Base-by-base conservation (phyloP, 2,888 invertebrate species). In the Mimas tiliae region DNA sequence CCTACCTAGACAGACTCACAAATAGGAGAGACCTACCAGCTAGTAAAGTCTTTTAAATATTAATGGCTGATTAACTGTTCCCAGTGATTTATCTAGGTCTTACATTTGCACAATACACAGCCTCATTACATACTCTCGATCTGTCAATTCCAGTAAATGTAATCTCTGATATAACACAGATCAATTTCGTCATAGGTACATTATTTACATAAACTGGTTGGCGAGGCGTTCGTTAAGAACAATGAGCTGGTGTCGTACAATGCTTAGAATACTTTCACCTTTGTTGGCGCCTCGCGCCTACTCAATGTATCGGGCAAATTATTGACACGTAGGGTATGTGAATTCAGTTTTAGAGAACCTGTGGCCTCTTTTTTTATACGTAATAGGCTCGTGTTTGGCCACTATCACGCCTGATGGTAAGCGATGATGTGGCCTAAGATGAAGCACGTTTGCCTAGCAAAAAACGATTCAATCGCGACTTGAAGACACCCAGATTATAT, bases 131-230 rank as follows among this genome's bases (percentile, higher is more conserved):
- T 16, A 52, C 19, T 58, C 58, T 58, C 58, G 42, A 58, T 58
- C 38, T 58, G 58, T 58, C 42, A 58, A 21, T 58, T 58, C 58
- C 42, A 58, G 58, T 58, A 58, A 58, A 55, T 55, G 38, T 42
- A 58, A 42, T 42, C 58, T 38, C 42, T 58, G 42, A 58, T 58
- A 58, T 58, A 58, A 58, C 42, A 19, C 19, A 58, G 11, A 73
- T 75, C 66, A 71, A 75, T 83, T 83, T 82, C 83, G 77, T 82
- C 79, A 83, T 74, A 75, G 52, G 63, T 68, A 68, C 69, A 69
- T 76, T 75, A 83, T 83, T 80, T 80, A 76, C 78, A 81, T 81
- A 75, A 74, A 83, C 82, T 80, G 80, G 83, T 83, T 71, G 64
- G 63, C 38, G 27, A 69, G 68, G 74, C 77, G 72, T 69, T 63